These are phyloP conservation scores for Onthophagus sagittarius DNA, from an alignment of 2,888 invertebrate genomes.

Conservation along the genomic window DNA sequence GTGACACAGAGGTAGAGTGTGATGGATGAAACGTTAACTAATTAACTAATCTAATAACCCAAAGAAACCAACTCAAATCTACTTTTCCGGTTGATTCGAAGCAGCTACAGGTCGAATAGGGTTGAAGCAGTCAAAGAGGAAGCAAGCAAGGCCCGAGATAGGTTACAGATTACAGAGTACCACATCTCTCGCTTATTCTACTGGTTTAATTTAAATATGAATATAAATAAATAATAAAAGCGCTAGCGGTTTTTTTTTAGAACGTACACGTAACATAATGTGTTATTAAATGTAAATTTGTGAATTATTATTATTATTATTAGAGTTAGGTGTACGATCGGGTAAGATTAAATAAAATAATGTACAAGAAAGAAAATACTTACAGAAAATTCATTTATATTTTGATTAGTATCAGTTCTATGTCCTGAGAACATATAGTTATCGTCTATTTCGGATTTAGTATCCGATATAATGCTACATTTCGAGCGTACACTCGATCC, in stretches of 20 bases:
- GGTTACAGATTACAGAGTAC: slow-evolving; percentile 28
- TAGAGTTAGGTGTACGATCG: not conserved
- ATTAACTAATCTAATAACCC: slow-evolving; percentile 16
- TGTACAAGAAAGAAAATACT: slow-evolving; percentile 27
- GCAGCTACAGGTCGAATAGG: slow-evolving; percentile 26
- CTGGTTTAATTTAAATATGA: not conserved
- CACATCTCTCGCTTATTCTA: slow-evolving; percentile 19
- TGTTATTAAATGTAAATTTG: not conserved
- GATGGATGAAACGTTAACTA: not conserved
- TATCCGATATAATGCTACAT: slow-evolving; percentile 49
- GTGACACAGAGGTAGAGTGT: slow-evolving; percentile 31
- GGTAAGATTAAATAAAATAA: not conserved
- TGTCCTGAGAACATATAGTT: slow-evolving; percentile 34
- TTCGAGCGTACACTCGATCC: slow-evolving; percentile 37
- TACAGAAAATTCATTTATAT: slow-evolving; percentile 34
- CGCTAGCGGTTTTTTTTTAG: not conserved
- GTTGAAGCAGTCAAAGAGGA: slow-evolving; percentile 39
- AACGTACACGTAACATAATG: not conserved
- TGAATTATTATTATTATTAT: not conserved
- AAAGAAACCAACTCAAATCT: slow-evolving; percentile 20
- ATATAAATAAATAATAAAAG: not conserved
- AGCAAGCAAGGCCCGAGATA: slow-evolving; percentile 34
- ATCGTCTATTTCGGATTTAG: slow-evolving; percentile 31
- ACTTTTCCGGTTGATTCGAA: slow-evolving; percentile 10
- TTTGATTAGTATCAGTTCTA: slow-evolving; percentile 34